A percentile compares a stretch with the other conserved stretches of the same genome.
These are phyloP conservation scores for Cladorhizidae sp. DNA, from an alignment of 37 sponge, comb jelly and placozoan species.

Conservation along the genomic window DNA sequence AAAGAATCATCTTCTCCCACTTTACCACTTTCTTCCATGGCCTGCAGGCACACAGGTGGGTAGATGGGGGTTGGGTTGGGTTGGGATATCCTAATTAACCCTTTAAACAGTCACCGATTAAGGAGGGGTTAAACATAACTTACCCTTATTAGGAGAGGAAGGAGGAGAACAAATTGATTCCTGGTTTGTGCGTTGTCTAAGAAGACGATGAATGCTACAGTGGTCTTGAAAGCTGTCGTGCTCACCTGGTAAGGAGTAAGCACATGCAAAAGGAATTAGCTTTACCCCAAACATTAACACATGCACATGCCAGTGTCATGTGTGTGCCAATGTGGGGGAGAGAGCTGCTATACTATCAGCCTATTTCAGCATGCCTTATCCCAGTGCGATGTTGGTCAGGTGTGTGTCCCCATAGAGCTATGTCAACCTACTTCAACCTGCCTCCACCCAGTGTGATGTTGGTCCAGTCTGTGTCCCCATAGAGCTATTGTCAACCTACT, in stretches of 20 bases:
- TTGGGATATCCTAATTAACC: not conserved
- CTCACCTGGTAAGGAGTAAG: slow-evolving; percentile 40
- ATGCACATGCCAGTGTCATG: too few species aligned
- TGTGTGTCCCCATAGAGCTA: too few species aligned
- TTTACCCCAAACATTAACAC: not conserved
- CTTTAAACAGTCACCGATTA: not conserved
- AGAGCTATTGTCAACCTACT: too few species aligned
- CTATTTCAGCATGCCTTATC: too few species aligned
- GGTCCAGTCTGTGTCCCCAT: too few species aligned
- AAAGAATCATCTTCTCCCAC: slow-evolving; percentile 70
- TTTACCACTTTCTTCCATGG: slow-evolving; percentile 65
- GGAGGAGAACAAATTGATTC: slow-evolving; percentile 47
- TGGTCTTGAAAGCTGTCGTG: slow-evolving; percentile 77
- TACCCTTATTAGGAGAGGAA: slow-evolving; percentile 60
- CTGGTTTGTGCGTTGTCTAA: slow-evolving; percentile 54
- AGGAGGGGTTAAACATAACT: not conserved
- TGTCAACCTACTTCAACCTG: too few species aligned
- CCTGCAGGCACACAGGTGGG: slow-evolving; percentile 32
- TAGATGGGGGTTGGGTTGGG: not conserved
- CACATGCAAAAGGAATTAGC: not conserved
- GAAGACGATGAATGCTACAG: slow-evolving; percentile 65
- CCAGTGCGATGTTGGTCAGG: too few species aligned
- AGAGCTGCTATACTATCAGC: too few species aligned
- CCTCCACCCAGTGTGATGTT: too few species aligned
- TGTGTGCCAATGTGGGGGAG: too few species aligned